Evolutionary conservation across 2,113 vertebrate genomes (phyloP).

Genomic region (Crotalus tigris): DNA sequence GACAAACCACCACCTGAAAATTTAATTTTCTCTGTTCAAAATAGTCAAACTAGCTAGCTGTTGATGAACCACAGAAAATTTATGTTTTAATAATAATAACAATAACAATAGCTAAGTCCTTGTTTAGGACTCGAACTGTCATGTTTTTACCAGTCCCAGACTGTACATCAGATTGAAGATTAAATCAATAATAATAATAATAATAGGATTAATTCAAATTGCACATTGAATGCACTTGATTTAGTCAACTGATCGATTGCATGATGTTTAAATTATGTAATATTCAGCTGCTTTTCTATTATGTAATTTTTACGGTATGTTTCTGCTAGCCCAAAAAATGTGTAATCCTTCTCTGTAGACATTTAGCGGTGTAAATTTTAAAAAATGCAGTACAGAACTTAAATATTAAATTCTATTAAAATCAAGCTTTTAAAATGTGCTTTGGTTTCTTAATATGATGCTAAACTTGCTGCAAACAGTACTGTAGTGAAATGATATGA

Average conservation of each 20-base stretch:
- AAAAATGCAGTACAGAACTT: neutral
- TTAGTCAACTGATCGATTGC: neutral
- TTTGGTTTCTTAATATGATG: conserved; percentile 47
- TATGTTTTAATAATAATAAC: neutral
- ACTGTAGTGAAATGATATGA: conserved; percentile 50
- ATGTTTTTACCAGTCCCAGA: too few species aligned
- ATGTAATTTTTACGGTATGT: neutral
- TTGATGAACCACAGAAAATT: neutral
- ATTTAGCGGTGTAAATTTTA: too few species aligned
- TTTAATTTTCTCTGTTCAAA: neutral
- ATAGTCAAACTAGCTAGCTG: neutral
- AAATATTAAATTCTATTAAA: neutral
- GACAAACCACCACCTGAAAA: neutral
- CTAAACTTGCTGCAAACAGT: conserved; percentile 48
- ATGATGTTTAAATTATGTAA: neutral
- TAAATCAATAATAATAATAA: too few species aligned
- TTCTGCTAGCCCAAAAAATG: neutral
- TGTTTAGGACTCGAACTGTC: too few species aligned
- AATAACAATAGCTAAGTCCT: too few species aligned
- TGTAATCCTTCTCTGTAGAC: neutral
- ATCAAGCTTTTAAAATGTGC: conserved; percentile 5
- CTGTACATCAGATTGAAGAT: too few species aligned
- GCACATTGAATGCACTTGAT: neutral
- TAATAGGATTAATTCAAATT: neutral
- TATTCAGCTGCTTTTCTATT: neutral